These are phyloP conservation scores for Heliothis virescens DNA, from an alignment of 1,140 invertebrate species.

Conservation along the genomic window DNA sequence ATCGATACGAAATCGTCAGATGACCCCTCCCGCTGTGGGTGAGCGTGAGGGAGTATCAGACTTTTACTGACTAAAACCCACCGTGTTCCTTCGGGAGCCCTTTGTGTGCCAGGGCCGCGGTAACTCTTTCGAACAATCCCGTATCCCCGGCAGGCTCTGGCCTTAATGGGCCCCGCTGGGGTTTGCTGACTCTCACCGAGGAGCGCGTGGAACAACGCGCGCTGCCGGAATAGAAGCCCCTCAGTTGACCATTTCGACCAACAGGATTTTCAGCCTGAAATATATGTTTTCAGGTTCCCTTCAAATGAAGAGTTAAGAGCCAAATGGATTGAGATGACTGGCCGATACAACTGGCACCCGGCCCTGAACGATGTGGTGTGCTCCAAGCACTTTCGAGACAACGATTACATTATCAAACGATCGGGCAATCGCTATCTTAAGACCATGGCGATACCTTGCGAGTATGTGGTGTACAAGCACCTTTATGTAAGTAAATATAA, in stretches of 20 bases:
- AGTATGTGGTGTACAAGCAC: conserved; percentile 3
- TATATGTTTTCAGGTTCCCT: neutral
- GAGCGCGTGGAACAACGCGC: too few relatives aligned
- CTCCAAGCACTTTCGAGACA: conserved; percentile 7
- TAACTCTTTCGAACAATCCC: too few relatives aligned
- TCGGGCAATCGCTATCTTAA: conserved; percentile 4
- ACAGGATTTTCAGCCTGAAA: neutral
- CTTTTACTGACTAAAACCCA: too few relatives aligned
- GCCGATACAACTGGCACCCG: neutral
- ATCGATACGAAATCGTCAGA: too few relatives aligned
- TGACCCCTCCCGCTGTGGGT: too few relatives aligned
- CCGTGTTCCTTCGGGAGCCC: too few relatives aligned
- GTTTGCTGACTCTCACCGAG: too few relatives aligned
- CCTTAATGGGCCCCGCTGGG: neutral
- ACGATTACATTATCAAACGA: conserved; percentile 3
- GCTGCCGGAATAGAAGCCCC: neutral
- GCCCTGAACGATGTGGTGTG: neutral
- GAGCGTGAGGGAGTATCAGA: too few relatives aligned
- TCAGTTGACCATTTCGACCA: neutral
- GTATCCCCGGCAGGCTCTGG: too few relatives aligned
- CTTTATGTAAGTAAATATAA: neutral
- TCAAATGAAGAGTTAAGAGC: neutral
- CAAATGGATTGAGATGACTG: conserved; percentile 9
- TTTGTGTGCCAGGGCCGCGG: too few relatives aligned
- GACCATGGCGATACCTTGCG: neutral